A percentile compares a stretch with the other conserved stretches of the same genome.
Conservation (phyloP, 2,113 vertebrate genomes). For the Podarcis cretensis region DNA sequence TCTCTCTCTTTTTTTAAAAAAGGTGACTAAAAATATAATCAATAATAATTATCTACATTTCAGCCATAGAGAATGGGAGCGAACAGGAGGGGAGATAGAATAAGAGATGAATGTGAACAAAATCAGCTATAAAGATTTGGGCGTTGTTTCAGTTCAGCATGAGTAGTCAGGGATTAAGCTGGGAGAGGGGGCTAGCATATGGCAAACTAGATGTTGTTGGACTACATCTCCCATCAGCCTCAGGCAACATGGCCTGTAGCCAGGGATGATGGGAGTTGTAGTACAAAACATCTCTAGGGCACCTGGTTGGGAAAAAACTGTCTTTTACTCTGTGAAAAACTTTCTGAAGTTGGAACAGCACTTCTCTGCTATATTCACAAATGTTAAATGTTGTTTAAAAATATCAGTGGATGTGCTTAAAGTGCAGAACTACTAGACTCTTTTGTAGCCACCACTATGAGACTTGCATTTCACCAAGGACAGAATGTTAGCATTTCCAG, state of each 20-base stretch:
- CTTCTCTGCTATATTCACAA: background rate
- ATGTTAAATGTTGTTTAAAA: background rate
- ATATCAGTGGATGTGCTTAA: background rate
- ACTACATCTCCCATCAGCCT: too few relatives aligned
- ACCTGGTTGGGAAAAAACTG: too few relatives aligned
- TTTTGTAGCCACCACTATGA: background rate
- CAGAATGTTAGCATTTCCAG: background rate
- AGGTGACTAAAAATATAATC: too few relatives aligned
- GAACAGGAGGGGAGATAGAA: background rate
- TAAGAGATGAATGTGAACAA: background rate
- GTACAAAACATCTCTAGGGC: too few relatives aligned
- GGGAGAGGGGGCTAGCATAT: background rate
- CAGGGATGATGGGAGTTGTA: too few relatives aligned
- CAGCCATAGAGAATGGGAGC: too few relatives aligned
- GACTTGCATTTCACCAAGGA: background rate
- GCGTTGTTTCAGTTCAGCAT: background rate
- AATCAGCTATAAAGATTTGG: background rate
- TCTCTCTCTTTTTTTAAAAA: too few relatives aligned
- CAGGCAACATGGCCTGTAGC: too few relatives aligned
- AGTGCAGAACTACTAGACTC: background rate
- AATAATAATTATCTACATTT: too few relatives aligned
- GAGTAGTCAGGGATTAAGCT: background rate
- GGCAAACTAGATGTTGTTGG: background rate
- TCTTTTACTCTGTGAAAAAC: background rate
- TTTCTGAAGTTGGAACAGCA: background rate